Conservation (phyloP, 2,888 invertebrate species). For the Dasysyrphus tricinctus region DNA sequence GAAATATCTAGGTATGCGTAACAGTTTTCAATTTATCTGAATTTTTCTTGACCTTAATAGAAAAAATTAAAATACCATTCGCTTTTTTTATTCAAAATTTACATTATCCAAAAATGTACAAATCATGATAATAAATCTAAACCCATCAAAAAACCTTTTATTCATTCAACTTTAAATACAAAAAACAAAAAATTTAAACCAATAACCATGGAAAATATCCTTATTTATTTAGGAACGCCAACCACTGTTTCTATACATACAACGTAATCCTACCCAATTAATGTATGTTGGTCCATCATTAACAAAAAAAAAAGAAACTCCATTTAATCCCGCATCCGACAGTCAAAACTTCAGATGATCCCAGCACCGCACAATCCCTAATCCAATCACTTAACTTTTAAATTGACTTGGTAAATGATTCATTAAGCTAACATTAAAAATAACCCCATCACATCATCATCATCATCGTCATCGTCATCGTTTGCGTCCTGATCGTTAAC, state of each 20-base stretch:
- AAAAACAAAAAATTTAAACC: background rate
- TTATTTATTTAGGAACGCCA: background rate
- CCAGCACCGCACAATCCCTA: conserved; percentile 37
- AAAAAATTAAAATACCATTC: no score
- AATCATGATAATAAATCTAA: no score
- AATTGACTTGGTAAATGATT: conserved; percentile 70
- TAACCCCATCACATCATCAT: conserved; percentile 47
- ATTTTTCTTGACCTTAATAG: no score
- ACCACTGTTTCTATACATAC: background rate
- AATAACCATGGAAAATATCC: background rate
- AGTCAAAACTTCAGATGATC: conserved; percentile 47
- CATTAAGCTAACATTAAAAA: conserved; percentile 54
- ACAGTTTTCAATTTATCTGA: no score
- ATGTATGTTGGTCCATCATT: conserved; percentile 5
- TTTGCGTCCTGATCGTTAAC: conserved; percentile 16
- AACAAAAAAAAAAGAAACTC: background rate
- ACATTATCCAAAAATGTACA: no score
- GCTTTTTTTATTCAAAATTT: no score
- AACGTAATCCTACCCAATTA: conserved; percentile 25
- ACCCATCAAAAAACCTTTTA: no score
- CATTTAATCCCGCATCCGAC: conserved; percentile 22
- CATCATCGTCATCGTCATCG: conserved; percentile 2
- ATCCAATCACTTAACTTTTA: conserved; percentile 72
- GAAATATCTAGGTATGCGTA: no score
- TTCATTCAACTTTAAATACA: no score